These are phyloP conservation scores for Etheostoma spectabile DNA, from an alignment of 2,113 vertebrate genomes.

Conservation along the genomic window DNA sequence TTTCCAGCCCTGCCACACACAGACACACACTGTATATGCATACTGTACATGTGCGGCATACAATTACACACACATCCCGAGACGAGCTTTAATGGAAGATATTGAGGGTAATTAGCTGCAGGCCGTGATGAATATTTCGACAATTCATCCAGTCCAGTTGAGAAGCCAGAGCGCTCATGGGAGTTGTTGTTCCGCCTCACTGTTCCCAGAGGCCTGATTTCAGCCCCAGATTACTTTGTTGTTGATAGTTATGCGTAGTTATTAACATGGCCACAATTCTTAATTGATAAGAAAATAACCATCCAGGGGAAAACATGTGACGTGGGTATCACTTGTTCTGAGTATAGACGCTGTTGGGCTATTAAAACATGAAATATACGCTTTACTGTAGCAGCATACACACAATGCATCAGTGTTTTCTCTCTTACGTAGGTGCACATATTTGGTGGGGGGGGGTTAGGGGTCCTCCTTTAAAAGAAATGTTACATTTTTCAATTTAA, in stretches of 20 bases:
- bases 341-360: background rate
- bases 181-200: constrained; percentile 29
- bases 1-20: background rate
- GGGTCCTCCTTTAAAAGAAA: too few species aligned
- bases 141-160: constrained; percentile 41
- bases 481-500: too few species aligned
- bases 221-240: constrained; percentile 20
- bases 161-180: constrained; percentile 38
- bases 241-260: constrained; percentile 37
- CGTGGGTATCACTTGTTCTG: background rate
- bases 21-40: background rate
- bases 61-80: constrained; percentile 1
- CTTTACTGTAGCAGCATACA: background rate
- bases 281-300: constrained; percentile 53
- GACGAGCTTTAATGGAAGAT: constrained; percentile 4
- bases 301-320: background rate
- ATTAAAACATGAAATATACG: background rate
- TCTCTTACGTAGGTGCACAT: too few species aligned
- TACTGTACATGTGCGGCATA: background rate
- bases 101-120: constrained; percentile 40
- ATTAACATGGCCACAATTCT: background rate
- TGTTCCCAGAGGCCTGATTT: constrained; percentile 36
- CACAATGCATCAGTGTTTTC: background rate
- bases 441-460: too few species aligned
- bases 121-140: constrained; percentile 55